Base-by-base conservation (phyloP, 2,888 invertebrate species). In the Amaurobius ferox region DNA sequence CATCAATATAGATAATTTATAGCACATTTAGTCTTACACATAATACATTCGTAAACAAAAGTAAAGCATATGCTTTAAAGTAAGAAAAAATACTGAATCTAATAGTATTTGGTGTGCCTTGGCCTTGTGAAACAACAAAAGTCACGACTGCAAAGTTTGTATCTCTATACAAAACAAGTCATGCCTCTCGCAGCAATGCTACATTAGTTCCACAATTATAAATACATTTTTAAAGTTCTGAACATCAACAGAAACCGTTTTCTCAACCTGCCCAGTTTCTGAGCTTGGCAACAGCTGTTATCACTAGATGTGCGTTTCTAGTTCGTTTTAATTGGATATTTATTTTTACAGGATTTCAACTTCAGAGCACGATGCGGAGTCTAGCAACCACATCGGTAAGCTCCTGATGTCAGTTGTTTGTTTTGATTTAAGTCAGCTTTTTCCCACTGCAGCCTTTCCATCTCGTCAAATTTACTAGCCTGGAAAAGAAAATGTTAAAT, bases 361-460 rank as follows among this genome's bases (percentile, higher is more conserved):
- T 32, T 71, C 26, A 70, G 48, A 35, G 19, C 44, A 74, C 35
- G 35, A 29, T 39, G 28, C 70, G 76, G 64, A 71, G 71, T 70
- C 81, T 83, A 87, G 79, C 87, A 87, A 67, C 78, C 79, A 61
- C 87, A 87, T 26, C 80, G 76, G 77, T 85, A 87, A 76, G 72
- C 74, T 79, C 85, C 79, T 26, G 85, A 23, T 28, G 79, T 67
- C 23, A 73, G n/a, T 68, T 79, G 87, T 78, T 88, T 78, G 29
- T 68, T 81, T 74, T 88, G 86, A 61, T 77, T 88, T 16, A 89
- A 61, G 70, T 89, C 88, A 0, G 88, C 88, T 68, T 87, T 87
- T n/a, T 89, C 89, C 89, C 89, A 88, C 48, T 89, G 87, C 26
- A 88, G 85, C 28, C 89, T 88, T 79, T 89, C 89, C 80, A 89